These are phyloP conservation scores for Syngnathoides biaculeatus DNA, from an alignment of 2,113 vertebrate species.

Conservation along the genomic window DNA sequence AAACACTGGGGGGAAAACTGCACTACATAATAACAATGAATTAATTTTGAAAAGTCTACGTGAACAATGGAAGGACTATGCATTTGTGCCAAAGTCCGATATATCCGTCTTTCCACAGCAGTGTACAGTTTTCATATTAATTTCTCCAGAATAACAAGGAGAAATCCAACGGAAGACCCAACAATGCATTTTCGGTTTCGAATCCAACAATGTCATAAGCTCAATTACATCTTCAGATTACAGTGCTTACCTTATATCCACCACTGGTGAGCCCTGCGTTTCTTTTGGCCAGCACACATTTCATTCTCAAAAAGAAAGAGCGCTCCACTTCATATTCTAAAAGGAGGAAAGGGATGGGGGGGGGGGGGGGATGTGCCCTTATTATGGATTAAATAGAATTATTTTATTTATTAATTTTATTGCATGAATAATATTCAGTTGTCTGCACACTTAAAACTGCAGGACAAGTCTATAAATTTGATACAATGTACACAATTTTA, in stretches of 20 bases:
- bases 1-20: not conserved
- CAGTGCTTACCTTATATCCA: conserved; percentile 95
- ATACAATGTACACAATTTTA: not conserved
- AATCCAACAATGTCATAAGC: no score
- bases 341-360: not conserved
- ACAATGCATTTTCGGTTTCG: not conserved
- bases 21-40: not conserved
- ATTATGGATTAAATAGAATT: not conserved
- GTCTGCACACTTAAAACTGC: not conserved
- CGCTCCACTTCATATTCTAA: conserved; percentile 94
- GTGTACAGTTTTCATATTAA: no score
- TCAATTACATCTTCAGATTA: not conserved
- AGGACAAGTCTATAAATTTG: not conserved
- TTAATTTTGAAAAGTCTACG: not conserved
- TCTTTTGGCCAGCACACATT: conserved; percentile 95
- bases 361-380: not conserved
- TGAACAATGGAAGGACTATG: not conserved
- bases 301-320: conserved; percentile 97
- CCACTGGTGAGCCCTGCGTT: conserved; percentile 97
- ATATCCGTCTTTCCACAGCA: no score
- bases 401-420: not conserved
- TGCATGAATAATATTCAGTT: not conserved
- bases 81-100: not conserved
- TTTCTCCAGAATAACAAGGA: no score
- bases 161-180: not conserved